phyloP scores from a whole-genome alignment of 1,140 invertebrate species.

The Drosophila sucinea region DNA sequence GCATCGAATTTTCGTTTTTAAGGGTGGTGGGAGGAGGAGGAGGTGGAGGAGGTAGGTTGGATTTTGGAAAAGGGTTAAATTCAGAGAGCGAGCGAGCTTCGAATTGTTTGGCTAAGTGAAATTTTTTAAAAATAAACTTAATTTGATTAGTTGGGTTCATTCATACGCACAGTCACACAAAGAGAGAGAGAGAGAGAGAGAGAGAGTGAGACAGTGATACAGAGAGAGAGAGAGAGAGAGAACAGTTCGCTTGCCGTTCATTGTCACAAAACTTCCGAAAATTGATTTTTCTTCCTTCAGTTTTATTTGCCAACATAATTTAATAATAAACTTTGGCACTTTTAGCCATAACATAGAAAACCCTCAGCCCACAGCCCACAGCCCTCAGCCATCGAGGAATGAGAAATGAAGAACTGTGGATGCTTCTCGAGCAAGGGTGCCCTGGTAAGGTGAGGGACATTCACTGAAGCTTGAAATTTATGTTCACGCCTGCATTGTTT shows the following conservation, averaged over 20 bases:
- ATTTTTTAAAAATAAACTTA: conserved; percentile 67
- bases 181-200: neutral
- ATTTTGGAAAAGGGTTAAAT: conserved; percentile 35
- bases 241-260: conserved; percentile 34
- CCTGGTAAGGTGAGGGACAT: conserved; percentile 18
- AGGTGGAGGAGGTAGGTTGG: too few species aligned
- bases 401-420: conserved; percentile 27
- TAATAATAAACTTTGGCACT: conserved; percentile 81
- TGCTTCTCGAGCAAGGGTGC: neutral
- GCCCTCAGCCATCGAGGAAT: conserved; percentile 27
- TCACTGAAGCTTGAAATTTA: conserved; percentile 76
- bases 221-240: conserved; percentile 20
- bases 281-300: conserved; percentile 74
- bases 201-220: neutral
- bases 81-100: conserved; percentile 31
- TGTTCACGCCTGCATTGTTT: conserved; percentile 75
- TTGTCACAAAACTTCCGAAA: conserved; percentile 54
- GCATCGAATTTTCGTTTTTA: conserved; percentile 49
- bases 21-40: too few species aligned
- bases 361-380: conserved; percentile 5
- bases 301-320: conserved; percentile 79
- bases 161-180: conserved; percentile 46
- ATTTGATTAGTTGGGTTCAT: conserved; percentile 78
- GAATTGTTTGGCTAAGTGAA: conserved; percentile 47
- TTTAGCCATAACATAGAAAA: conserved; percentile 59